Evolutionary conservation across 1,140 invertebrate species (phyloP), one percentile per base, ranked within the genome.

Genomic region (Psilanteris sp.): DNA sequence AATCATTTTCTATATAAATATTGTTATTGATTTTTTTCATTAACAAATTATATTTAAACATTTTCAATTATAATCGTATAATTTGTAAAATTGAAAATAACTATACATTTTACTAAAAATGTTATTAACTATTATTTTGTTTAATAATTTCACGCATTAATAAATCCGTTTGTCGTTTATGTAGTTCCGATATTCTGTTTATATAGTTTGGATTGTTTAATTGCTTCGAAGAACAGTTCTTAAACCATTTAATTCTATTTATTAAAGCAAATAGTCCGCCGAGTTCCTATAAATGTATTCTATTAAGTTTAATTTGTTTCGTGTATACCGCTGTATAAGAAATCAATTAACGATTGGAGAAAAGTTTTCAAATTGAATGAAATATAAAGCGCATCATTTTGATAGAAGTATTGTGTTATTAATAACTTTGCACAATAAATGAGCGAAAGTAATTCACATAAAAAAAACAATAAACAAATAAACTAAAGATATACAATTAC

Each of bases 241-340:
- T 52, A 20, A 59, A 59, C 18, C 27, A 59, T 52, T 59, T 59
- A 59, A 68, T 59, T 68, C 10, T 50, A 59, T 57, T 68, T 68
- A 55, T 57, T 36, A 59, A 59, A 50, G 24, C 22, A 37, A 50
- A 59, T 36, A 59, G 20, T 24, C 8, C 10, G 5, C 50, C 6
- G 11, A 27, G 61, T 37, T 46, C 4, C 34, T 41, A 50, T 68
- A 52, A 61, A 52, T 48, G 18, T 55, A 52, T 36, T 70, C 52
- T 59, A 68, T 70, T 59, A 46, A 43, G 18, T 44, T 18, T 34
- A 55, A 68, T 68, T 68, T 59, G 43, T 57, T 57, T 68, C 1
- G 39, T 14, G 8, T n/a, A 13, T 20, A 6, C 16, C 5, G 11
- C 5, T 24, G 37, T 27, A 20, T 20, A 52, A 68, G 6, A 27